Conservation (phyloP, 2,113 vertebrate species). For the human region DNA sequence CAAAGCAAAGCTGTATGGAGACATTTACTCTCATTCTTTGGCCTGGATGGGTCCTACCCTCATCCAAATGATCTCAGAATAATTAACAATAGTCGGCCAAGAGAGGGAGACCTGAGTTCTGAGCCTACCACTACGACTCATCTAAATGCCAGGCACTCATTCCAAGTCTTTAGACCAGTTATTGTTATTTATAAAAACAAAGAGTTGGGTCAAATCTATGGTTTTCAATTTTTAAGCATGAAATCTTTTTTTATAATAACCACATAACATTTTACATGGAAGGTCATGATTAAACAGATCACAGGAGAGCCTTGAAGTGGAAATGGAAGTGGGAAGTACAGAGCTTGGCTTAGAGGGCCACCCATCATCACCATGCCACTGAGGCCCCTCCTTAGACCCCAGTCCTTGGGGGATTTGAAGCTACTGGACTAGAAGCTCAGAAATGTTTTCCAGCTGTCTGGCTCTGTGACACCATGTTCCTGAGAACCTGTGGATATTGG, state of each 20-base stretch:
- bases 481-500: not conserved
- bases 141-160: not conserved
- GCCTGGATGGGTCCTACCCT: not conserved
- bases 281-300: not conserved
- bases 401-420: not conserved
- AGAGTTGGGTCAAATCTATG: not conserved
- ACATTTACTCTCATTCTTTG: not conserved
- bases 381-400: not conserved
- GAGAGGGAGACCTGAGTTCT: not conserved
- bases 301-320: not conserved
- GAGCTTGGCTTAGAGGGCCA: not conserved
- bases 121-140: not conserved
- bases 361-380: not conserved
- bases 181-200: not conserved
- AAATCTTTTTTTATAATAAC: not conserved
- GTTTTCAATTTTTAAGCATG: not conserved
- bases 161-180: not conserved
- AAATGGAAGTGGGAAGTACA: not conserved
- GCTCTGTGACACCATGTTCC: not conserved
- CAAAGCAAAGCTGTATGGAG: not conserved
- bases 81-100: not conserved
- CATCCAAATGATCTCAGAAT: not conserved
- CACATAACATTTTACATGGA: not conserved
- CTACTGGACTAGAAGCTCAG: not conserved
- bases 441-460: not conserved